Base-by-base conservation (phyloP, 2,888 invertebrate species). In the Polylopha cassiicola region DNA sequence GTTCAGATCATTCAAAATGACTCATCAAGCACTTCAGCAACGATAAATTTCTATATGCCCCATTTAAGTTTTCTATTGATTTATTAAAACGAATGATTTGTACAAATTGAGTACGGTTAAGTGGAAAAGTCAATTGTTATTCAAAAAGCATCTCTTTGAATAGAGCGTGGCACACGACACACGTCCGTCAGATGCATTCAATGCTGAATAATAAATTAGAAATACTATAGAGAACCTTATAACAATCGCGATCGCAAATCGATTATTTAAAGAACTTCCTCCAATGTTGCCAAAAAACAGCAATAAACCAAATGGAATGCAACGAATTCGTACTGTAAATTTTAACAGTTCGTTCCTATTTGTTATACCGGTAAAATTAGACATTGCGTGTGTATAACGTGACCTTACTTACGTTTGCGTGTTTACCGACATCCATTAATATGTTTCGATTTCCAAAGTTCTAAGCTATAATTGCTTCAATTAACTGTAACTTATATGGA, bases 91-190 rank as follows among this genome's bases (percentile, higher is more conserved):
- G 34, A 21, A 30, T 37, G 47, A 55, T 55, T 56, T 38, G 42
- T 29, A 32, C 30, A 51, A 57, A 58, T 58, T 46, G 47, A 56
- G 58, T 56, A 50, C 48, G 45, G 55, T 65, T 52, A 50, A 53
- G 56, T 57, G 61, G 53, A 55, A 23, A 42, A 48, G 44, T 44
- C 43, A 50, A 51, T 75, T 73, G 46, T 50, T 69, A 78, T 77
- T 70, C 76, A 65, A 51, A 47, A 50, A 44, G 64, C 55, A 56
- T 56, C 60, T 52, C 59, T 59, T 69, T 55, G 56, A 65, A 71
- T 64, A 62, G 54, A 55, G 55, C 54, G 61, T 58, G 73, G 82
- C 82, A 82, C 82, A 79, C 81, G 82, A 74, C 82, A 43, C 79
- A 81, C 81, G 82, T 78, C 72, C 68, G 65, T 57, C 58, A 39